Evolutionary conservation across 2,797 vertebrate genomes (phyloP), one percentile per base, ranked within the genome.

Genomic region (Hafferia zeledoni): DNA sequence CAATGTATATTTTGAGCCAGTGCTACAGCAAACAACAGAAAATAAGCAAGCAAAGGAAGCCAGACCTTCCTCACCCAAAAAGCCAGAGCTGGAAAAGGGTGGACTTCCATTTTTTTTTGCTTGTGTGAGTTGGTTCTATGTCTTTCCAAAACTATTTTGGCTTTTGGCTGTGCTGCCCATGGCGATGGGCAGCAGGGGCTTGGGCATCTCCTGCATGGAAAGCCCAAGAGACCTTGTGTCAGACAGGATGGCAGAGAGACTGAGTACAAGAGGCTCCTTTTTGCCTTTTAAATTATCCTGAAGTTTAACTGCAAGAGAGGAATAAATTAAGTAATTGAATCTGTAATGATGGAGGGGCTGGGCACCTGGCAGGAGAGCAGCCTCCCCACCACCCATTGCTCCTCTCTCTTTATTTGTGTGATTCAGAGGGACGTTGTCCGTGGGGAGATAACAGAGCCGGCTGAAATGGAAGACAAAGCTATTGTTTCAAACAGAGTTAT

Each of bases 401-500:
- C 72, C 79, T 59, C 64, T 93, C 68, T 69, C 39, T 90, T 43
- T 90, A 64, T 92, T 65, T 79, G 82, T 80, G 89, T 96, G 94
- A 94, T 91, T 97, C 88, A 68, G 89, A 91, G 93, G 94, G 82
- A 97, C 69, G 4, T 9, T 67, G 94, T 87, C 93, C 79, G 1
- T 44, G 72, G 95, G 97, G 95, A 97, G 94, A 80, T 90, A 90
- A 65, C 89, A 83, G 95, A 92, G 88, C 88, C 0, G 24, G 94
- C 96, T 95, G 94, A 95, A 95, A 97, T 96, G 96, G 95, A 97
- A 97, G 96, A 96, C 93, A 83, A 94, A 96, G 95, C 95, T 96
- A 94, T 94, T 91, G 95, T 96, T 96, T 95, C 95, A 96, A 96
- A 94, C 94, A 93, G 94, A 93, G 87, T 86, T 97, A 98, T 98